Evolutionary conservation across 2,888 invertebrate genomes (phyloP).

Genomic region (Drosophila mercatorum): DNA sequence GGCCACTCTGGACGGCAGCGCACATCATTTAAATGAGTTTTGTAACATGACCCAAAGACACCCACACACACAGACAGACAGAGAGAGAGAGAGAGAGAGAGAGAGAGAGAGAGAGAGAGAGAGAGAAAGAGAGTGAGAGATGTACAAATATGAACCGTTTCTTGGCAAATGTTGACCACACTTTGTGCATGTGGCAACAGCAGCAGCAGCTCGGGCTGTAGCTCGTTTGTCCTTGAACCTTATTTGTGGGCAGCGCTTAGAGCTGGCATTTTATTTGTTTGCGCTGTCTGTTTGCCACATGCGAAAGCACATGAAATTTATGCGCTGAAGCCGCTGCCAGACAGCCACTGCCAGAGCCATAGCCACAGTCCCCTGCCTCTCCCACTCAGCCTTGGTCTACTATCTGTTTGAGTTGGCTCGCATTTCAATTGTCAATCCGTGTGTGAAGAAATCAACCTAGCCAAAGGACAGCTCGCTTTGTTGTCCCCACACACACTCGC

Average conservation of each 20-base stretch:
- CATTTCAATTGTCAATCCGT: conserved; percentile 64
- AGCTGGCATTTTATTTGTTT: conserved; percentile 65
- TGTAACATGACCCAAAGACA: conserved; percentile 31
- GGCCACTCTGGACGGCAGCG: conserved; percentile 15
- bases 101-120: too few species aligned
- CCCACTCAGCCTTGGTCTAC: background rate
- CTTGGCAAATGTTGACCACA: conserved; percentile 66
- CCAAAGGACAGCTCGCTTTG: conserved; percentile 18
- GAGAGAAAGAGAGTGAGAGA: background rate
- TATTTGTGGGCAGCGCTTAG: conserved; percentile 42
- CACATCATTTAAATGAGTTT: conserved; percentile 61
- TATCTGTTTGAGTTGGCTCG: conserved; percentile 51
- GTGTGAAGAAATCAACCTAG: conserved; percentile 41
- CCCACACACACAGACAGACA: background rate
- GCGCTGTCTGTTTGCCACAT: conserved; percentile 50
- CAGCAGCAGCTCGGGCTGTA: conserved; percentile 3
- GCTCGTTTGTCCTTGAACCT: conserved; percentile 68
- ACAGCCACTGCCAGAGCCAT: background rate
- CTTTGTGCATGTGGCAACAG: conserved; percentile 70
- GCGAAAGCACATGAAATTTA: conserved; percentile 60
- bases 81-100: too few species aligned
- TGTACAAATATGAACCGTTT: conserved; percentile 16
- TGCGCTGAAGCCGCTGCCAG: conserved; percentile 49
- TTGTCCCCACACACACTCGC: conserved; percentile 8
- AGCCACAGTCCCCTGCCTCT: background rate